Base-by-base conservation (phyloP, 2,888 invertebrate species). In the Agonopterix arenella region DNA sequence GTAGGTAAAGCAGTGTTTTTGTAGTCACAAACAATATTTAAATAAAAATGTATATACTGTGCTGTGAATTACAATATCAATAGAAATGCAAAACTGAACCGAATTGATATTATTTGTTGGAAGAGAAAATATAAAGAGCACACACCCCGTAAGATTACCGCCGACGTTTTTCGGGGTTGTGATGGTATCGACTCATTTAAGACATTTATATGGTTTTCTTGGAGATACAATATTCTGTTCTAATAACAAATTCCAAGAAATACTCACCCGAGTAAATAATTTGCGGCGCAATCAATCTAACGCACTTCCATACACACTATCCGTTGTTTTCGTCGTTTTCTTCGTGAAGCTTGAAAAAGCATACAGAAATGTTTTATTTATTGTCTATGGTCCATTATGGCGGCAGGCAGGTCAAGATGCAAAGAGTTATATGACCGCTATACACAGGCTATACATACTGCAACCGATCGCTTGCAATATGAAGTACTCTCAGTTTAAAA, bases 281-380 rank as follows among this genome's bases (percentile, higher is more conserved):
- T 89, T 90, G 89, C 90, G 90, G 90, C 90, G 91, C 90, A 90
- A 90, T 91, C 90, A 89, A 88, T 89, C 89, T 89, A 90, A 90
- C 89, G 84, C 88, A 90, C 90, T 90, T 83, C 80, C 86, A 84
- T 84, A 84, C 89, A 90, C 90, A 84, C 84, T 84, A 81, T 84
- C 89, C 89, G 89, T 90, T 89, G 89, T 89, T 89, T 89, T 88
- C 85, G 80, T 84, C 62, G 72, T 71, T 72, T 73, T 74, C 70
- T 66, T 70, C 28, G 45, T 46, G 85, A 86, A 85, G 88, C 88
- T 86, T 84, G 80, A 81, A 84, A 81, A 84, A 84, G 81, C 79
- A 73, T 76, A 71, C 69, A 72, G 70, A 74, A 70, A 80, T 68
- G 66, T 77, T 80, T 10, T 37, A 57, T 28, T 28, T 28, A 59